A percentile compares a stretch with the other conserved stretches of the same genome.
These are phyloP conservation scores for Cotesia vestalis DNA, from an alignment of 1,140 invertebrate genomes.

Conservation along the genomic window DNA sequence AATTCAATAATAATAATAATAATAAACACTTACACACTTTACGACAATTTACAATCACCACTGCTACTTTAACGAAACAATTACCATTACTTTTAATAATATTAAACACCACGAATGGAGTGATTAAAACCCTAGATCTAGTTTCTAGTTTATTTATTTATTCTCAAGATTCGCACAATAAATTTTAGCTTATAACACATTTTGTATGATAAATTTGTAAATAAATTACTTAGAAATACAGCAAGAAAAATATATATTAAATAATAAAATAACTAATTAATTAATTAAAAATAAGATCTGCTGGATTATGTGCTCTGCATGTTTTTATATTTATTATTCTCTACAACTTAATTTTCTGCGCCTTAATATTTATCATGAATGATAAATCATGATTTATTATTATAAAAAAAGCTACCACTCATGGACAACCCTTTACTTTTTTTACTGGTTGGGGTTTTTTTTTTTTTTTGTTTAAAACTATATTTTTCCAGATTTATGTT, in stretches of 20 bases:
- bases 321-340: constrained; percentile 50
- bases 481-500: constrained; percentile 67
- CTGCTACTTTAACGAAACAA: too few species aligned
- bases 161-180: neutral
- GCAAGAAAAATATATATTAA: too few species aligned
- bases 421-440: constrained; percentile 39
- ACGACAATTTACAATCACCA: neutral
- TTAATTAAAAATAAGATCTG: constrained; percentile 38
- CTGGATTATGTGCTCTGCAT: constrained; percentile 58
- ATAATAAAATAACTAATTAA: constrained; percentile 27
- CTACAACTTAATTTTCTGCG: constrained; percentile 54
- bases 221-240: constrained; percentile 42
- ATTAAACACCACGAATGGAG: too few species aligned
- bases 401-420: constrained; percentile 25
- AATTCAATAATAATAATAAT: constrained; percentile 6
- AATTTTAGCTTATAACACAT: constrained; percentile 32
- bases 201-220: constrained; percentile 55
- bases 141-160: constrained; percentile 3
- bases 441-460: constrained; percentile 58
- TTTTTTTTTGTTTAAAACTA: constrained; percentile 51
- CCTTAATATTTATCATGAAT: constrained; percentile 39
- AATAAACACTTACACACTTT: too few species aligned
- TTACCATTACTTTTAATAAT: too few species aligned
- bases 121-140: neutral
- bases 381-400: constrained; percentile 29